Evolutionary conservation across 2,113 vertebrate species (phyloP), one percentile per base, ranked within the genome.

Genomic region (Micronycteris hirsuta): DNA sequence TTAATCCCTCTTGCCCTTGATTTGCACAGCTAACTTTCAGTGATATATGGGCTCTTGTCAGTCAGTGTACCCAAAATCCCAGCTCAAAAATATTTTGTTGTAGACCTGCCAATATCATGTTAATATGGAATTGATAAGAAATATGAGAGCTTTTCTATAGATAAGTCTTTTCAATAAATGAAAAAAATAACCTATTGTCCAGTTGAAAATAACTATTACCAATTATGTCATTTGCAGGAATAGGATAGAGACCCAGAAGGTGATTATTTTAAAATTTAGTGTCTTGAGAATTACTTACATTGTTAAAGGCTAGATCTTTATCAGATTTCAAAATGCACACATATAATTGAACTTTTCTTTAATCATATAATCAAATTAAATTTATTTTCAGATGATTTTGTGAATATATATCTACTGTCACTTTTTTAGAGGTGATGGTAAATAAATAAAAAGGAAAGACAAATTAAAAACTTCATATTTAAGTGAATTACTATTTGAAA

Each of bases 101-200:
- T 56, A 84, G 52, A 63, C 36, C 7, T 89, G 38, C 9, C 77
- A 86, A 63, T 65, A 82, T n/a, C 20, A 92, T 76, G 87, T 67
- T 86, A 65, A 84, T 36, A 70, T n/a, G 7, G 90, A 91, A 93
- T 49, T 89, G 7, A 73, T 87, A 87, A 86, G 73, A 91, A 91
- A 89, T 70, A 73, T 61, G 58, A 85, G 14, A 73, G 12, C 10
- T 63, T 73, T 93, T 31, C n/a, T 20, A 68, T 85, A 88, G 68
- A 70, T 76, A 56, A 65, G 8, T 92, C 28, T 94, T 96, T 95
- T 17, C n/a, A 84, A 52, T 47, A 94, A 33, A 54, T 56, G 24
- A n/a, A 87, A 83, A 54, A 93, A 91, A 58, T 38, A 82, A 74
- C 0, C 22, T 78, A 28, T 12, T 13, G 13, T 41, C 10, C 14